Base-by-base conservation (phyloP, 2,888 invertebrate species). In the Caenorhabditis drosophilae region DNA sequence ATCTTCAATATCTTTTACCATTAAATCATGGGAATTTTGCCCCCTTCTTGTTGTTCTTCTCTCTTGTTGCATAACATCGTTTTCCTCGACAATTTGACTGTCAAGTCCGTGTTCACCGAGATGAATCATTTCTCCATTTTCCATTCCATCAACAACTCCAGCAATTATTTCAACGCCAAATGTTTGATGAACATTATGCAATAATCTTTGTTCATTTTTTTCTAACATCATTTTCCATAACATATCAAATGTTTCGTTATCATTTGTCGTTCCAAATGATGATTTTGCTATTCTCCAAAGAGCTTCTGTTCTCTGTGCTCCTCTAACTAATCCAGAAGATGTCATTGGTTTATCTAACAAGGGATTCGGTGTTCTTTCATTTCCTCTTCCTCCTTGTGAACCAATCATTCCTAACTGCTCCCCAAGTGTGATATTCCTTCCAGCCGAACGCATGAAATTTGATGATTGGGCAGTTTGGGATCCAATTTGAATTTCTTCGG, bases 211-310 rank as follows among this genome's bases (percentile, higher is more conserved):
- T 31, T 73, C 73, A 57, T 73, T 72, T 36, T 67, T 67, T 35
- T 66, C 59, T 25, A 71, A 61, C 4, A 73, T 53, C 59, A 73
- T 57, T 48, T 62, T 67, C 67, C 67, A 75, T 4, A 75, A 42
- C 23, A 56, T 36, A 41, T 73, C 73, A 46, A 71, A 71, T 0
- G 71, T 69, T 9, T 75, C 75, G 6, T 41, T 47, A 47, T 75
- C 73, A 15, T 41, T 57, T 11, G 62, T 11, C 0, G 67, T 48
- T 2, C 70, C 70, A 35, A 70, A 58, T n/a, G 67, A 51, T 18
- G 46, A 58, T 22, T 57, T 62, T 3, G 64, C 67, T 11, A 67
- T 67, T 27, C 68, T 42, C 67, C 64, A 73, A 15, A 73, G 41
- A 2, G 63, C 60, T 6, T 67, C 70, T 22, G 42, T 38, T 52